Evolutionary conservation across 2,888 invertebrate species (phyloP).

Genomic region (Pollenia griseotomentosa): DNA sequence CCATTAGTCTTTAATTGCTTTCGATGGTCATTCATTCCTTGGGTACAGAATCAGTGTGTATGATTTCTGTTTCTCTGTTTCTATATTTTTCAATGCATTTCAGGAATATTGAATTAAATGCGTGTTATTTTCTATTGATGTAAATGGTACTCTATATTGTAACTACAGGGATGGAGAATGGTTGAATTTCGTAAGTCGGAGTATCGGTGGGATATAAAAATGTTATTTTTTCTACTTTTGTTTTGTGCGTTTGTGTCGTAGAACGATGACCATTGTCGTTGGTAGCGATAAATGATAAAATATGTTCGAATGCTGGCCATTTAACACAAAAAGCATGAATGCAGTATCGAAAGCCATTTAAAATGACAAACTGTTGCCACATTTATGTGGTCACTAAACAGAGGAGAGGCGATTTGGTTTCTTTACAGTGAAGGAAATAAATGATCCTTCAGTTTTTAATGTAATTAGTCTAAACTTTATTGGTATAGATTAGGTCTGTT

Average conservation of each 20-base stretch:
- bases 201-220: constrained; percentile 49
- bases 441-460: background rate
- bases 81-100: constrained; percentile 28
- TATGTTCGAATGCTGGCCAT: constrained; percentile 71
- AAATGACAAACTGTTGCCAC: constrained; percentile 76
- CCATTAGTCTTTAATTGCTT: constrained; percentile 67
- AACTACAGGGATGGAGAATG: constrained; percentile 15
- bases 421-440: background rate
- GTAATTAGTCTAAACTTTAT: no score
- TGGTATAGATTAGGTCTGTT: no score
- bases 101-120: constrained; percentile 70
- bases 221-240: constrained; percentile 8
- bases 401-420: background rate
- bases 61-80: constrained; percentile 26
- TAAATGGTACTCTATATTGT: constrained; percentile 47
- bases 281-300: constrained; percentile 72
- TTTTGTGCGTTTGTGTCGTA: constrained; percentile 38
- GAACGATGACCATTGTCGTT: constrained; percentile 62
- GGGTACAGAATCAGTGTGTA: constrained; percentile 36
- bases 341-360: constrained; percentile 72
- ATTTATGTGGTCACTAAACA: constrained; percentile 55
- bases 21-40: constrained; percentile 46
- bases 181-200: constrained; percentile 17
- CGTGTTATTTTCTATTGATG: constrained; percentile 61
- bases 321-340: constrained; percentile 67